Base-by-base conservation (phyloP, 2,797 vertebrate genomes). In the Galagoides demidoff region DNA sequence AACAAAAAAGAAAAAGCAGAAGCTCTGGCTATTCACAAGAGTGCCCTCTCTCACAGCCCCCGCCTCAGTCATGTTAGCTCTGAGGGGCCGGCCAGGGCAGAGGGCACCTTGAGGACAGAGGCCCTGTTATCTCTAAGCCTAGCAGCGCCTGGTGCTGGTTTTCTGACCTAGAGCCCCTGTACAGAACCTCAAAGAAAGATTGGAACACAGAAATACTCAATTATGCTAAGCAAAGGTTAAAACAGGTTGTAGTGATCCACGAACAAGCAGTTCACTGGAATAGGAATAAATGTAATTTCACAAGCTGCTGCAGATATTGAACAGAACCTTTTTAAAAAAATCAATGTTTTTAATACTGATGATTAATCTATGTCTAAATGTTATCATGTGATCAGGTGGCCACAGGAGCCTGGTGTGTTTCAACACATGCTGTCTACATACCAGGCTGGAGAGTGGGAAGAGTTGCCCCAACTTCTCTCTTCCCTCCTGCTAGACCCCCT, bases 271-370 rank as follows among this genome's bases (percentile, higher is more conserved):
- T 31, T 76, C 43, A 3, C n/a, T 14, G 31, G n/a, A 57, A 37
- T 7, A 63, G 19, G 2, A 79, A 19, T 64, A 37, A 31, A 59
- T 7, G 31, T 59, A 55, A 23, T n/a, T 70, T 64, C n/a, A 52
- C 29, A 76, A 79, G 29, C 8, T 12, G 39, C 64, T 73, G 20
- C 7, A 68, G 39, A 84, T 16, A 22, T 45, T 3, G 7, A 68
- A 52, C 19, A 93, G 90, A 68, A 68, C 14, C 31, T 74, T 49
- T 49, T 57, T 12, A 17, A 52, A 85, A 66, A 93, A 70, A 34
- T 45, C 64, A 64, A 55, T 25, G 4, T 45, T 63, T 59, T 76
- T 63, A 45, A 52, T 77, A 61, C 0, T n/a, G 59, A 39, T 45
- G 61, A 94, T 22, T 66, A 22, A 66, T 27, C 25, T 7, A 1